Evolutionary conservation across 2,888 invertebrate species (phyloP), one percentile per base, ranked within the genome.

Genomic region (Lissonota sp.): DNA sequence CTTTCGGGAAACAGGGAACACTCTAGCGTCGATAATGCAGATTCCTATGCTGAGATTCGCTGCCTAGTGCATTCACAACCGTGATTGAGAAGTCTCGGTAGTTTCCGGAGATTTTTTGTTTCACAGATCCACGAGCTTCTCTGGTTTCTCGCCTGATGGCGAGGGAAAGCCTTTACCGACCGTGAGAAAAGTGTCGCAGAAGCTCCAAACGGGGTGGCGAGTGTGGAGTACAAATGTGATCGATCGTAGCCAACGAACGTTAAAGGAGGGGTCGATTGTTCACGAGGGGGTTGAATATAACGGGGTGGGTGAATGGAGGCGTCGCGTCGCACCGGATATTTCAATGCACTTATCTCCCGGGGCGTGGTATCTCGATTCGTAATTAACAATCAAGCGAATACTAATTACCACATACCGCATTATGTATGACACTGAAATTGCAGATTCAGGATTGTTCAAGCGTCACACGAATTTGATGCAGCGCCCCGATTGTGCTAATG

Each of bases 1-100:
- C 26, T 40, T 7, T 7, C 16, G 75, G 62, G 60, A 66, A 75
- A 26, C 2, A 16, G 5, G 7, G 42, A 57, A 6, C 5, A 8
- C 12, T 78, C 77, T 53, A 67, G 26, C 63, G 10, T 44, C 72
- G 80, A 67, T 77, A 76, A 80, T 6, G 51, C 39, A 80, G 80
- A 72, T 80, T 63, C 42, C 80, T 72, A 6, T 1, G 7, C 16
- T 4, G n/a, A 49, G 46, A 46, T 12, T 10, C 10, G 58, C 14
- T 8, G 10, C 37, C 16, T 57, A 7, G 16, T 3, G 7, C 6
- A 7, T 5, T 49, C 42, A 44, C 42, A 42, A 7, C 70, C 58
- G 12, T 8, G 55, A 44, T 37, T 42, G n/a, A 46, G 40, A 62
- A 55, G 37, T 51, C 10, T 14, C 14, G 0, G 16, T 51, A 37